Evolutionary conservation across 2,797 vertebrate species (phyloP).

Genomic region (Urophycis tenuis): DNA sequence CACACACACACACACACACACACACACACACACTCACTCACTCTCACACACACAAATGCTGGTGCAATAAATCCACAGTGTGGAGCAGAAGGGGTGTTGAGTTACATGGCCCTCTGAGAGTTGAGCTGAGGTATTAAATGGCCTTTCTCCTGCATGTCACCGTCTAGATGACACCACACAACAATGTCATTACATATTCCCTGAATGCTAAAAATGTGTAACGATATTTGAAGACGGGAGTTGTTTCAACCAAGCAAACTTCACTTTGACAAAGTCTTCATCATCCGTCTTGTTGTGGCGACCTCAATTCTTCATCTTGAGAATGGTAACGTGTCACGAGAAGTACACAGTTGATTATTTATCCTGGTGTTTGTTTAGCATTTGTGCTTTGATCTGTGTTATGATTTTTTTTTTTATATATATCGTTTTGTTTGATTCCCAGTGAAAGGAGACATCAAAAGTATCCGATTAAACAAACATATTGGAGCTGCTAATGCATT

Average conservation of each 20-base stretch:
- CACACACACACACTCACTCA: conserved; percentile 9
- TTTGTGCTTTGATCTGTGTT: neutral
- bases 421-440: neutral
- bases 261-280: neutral
- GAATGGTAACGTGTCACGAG: too few species aligned
- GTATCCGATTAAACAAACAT: neutral
- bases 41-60: conserved; percentile 10
- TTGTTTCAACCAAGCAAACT: neutral
- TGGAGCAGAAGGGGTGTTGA: conserved; percentile 1
- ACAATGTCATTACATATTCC: neutral
- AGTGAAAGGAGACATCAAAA: neutral
- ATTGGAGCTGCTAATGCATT: neutral
- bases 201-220: neutral
- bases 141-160: conserved; percentile 8
- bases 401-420: neutral
- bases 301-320: too few species aligned
- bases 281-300: too few species aligned
- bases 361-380: neutral
- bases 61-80: neutral
- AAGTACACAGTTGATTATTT: neutral
- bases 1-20: neutral
- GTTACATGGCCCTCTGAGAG: neutral
- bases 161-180: neutral
- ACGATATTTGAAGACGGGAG: neutral
- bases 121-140: neutral